A percentile compares a stretch with the other conserved stretches of the same genome.
These are phyloP conservation scores for Triops cancriformis DNA, from an alignment of 1,140 invertebrate species.

Conservation along the genomic window DNA sequence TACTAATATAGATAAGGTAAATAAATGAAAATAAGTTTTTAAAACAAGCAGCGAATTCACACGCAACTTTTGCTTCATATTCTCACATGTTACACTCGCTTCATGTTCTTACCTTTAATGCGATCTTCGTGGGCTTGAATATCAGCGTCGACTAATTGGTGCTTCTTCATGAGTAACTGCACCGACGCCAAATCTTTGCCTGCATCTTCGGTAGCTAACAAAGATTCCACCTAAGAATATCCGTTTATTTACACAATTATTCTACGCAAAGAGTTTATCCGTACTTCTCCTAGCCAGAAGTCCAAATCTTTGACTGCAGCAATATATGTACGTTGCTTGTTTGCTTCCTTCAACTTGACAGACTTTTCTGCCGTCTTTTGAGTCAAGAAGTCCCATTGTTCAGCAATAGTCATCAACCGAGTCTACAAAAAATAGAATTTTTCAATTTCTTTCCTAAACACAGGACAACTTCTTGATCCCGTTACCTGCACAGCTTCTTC, in stretches of 20 bases:
- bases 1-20: too few relatives aligned
- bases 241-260: background rate
- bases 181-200: constrained; percentile 97
- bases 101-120: constrained; percentile 40
- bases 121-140: constrained; percentile 92
- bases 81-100: too few relatives aligned
- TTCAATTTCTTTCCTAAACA: constrained; percentile 7
- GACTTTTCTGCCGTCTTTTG: constrained; percentile 97
- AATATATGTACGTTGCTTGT: constrained; percentile 97
- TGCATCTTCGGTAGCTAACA: constrained; percentile 92
- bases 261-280: background rate
- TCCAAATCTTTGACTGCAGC: constrained; percentile 99
- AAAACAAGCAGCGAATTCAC: too few relatives aligned
- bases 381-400: constrained; percentile 97
- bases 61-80: too few relatives aligned
- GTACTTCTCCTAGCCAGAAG: constrained; percentile 97
- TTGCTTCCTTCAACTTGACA: constrained; percentile 95
- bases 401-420: constrained; percentile 85
- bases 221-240: constrained; percentile 60
- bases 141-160: constrained; percentile 95
- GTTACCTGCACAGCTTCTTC: constrained; percentile 78
- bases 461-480: background rate
- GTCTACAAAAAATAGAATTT: constrained; percentile 32
- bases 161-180: constrained; percentile 99
- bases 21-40: too few relatives aligned